These are phyloP conservation scores for Myiozetetes cayanensis DNA, from an alignment of 2,113 vertebrate genomes.

Conservation along the genomic window DNA sequence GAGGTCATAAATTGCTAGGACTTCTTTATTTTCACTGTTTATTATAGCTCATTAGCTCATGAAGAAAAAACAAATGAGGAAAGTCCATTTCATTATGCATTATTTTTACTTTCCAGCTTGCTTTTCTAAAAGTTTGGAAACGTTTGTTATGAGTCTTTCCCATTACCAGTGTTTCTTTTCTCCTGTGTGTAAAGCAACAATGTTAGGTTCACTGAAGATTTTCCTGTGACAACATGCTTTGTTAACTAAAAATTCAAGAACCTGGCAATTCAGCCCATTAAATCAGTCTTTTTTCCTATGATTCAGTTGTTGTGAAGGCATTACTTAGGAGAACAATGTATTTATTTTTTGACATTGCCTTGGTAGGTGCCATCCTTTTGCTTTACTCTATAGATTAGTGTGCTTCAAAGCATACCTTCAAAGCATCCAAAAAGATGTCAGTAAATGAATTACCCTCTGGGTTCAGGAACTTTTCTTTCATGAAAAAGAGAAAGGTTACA, in stretches of 20 bases:
- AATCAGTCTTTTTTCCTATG: background rate
- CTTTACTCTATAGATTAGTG: background rate
- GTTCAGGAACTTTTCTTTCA: background rate
- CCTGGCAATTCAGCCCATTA: background rate
- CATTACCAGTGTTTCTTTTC: background rate
- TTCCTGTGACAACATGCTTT: background rate
- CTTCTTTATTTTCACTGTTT: slow-evolving; percentile 22
- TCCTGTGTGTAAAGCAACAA: background rate
- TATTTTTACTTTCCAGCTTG: background rate
- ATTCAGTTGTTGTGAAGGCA: background rate
- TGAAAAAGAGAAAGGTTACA: background rate
- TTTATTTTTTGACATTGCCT: background rate
- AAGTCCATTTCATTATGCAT: background rate
- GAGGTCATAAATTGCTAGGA: background rate
- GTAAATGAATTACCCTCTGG: background rate
- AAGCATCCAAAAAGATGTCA: background rate
- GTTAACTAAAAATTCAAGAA: background rate
- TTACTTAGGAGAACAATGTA: background rate
- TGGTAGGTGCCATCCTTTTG: background rate
- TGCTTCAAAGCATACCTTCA: background rate
- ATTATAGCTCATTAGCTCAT: background rate
- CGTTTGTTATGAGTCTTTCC: background rate
- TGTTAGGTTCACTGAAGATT: background rate
- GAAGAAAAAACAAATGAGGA: slow-evolving; percentile 25
- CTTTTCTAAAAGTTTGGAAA: background rate